Conservation (phyloP, 2,797 vertebrate species). For the Lutjanus argentimaculatus region DNA sequence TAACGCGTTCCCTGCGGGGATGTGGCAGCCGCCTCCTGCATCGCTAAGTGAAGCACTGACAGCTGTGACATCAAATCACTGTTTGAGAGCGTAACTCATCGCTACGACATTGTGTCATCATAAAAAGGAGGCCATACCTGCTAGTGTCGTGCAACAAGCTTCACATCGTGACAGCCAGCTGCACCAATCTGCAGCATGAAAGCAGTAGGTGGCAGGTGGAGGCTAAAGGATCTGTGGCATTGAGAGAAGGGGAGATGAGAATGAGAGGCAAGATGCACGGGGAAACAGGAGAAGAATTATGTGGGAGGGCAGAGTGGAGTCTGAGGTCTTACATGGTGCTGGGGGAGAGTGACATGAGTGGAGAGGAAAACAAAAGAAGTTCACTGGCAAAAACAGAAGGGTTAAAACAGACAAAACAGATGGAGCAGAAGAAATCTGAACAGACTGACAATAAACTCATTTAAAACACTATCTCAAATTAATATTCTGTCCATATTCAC, state of each 20-base stretch:
- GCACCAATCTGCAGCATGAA: conserved; percentile 67
- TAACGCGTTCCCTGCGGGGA: conserved; percentile 63
- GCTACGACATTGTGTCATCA: conserved; percentile 75
- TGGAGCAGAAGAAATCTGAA: conserved; percentile 19
- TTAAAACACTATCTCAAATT: conserved; percentile 38
- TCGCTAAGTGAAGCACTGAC: conserved; percentile 78
- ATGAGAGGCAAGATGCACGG: conserved; percentile 31
- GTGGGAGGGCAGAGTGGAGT: conserved; percentile 43
- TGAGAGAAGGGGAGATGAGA: conserved; percentile 31
- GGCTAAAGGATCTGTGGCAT: conserved; percentile 61
- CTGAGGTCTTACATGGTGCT: conserved; percentile 43
- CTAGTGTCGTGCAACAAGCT: conserved; percentile 66
- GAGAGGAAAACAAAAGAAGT: conserved; percentile 11
- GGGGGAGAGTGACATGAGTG: conserved; percentile 2
- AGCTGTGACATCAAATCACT: conserved; percentile 81
- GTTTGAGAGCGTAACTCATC: conserved; percentile 77
- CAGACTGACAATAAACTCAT: conserved; percentile 26
- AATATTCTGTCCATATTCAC: conserved; percentile 25
- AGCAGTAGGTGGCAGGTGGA: conserved; percentile 62
- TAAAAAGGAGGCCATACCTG: conserved; percentile 75
- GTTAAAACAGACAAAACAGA: conserved; percentile 21
- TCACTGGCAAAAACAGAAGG: not conserved
- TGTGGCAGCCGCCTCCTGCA: conserved; percentile 69
- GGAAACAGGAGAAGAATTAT: conserved; percentile 34
- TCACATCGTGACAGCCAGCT: conserved; percentile 73